A percentile compares a stretch with the other conserved stretches of the same genome.
phyloP scores from a whole-genome alignment of 2,888 invertebrate genomes.

The Endotricha flammealis region DNA sequence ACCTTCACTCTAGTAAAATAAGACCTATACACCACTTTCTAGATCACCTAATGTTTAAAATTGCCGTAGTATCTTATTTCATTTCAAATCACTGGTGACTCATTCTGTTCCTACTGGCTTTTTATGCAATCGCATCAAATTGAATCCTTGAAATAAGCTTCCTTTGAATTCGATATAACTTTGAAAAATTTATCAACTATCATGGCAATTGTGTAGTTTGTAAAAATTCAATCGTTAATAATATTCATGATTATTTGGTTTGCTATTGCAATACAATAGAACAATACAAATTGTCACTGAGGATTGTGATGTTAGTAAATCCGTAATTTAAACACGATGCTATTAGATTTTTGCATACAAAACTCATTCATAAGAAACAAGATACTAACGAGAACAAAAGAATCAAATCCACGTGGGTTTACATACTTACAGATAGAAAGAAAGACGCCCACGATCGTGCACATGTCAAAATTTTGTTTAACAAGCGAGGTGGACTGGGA shows the following conservation, averaged over 20 bases:
- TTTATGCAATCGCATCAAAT: constrained; percentile 45
- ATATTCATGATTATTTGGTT: constrained; percentile 5
- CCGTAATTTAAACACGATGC: constrained; percentile 30
- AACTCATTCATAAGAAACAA: constrained; percentile 37
- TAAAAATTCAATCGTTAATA: constrained; percentile 3
- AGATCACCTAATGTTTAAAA: constrained; percentile 20
- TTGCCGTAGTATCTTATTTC: constrained; percentile 44
- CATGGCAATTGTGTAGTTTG: background rate
- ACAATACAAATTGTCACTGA: constrained; percentile 35
- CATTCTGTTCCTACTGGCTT: constrained; percentile 50
- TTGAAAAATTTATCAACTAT: constrained; percentile 1
- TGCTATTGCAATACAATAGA: constrained; percentile 23
- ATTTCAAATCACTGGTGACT: constrained; percentile 65
- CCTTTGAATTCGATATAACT: constrained; percentile 18
- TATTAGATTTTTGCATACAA: constrained; percentile 56
- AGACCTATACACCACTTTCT: constrained; percentile 13
- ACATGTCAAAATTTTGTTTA: constrained; percentile 55
- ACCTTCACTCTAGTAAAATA: constrained; percentile 27
- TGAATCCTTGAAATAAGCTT: constrained; percentile 31
- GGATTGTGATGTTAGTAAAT: constrained; percentile 20
- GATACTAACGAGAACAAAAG: constrained; percentile 56
- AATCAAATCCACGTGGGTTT: constrained; percentile 48
- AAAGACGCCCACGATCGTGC: constrained; percentile 46
- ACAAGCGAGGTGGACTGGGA: constrained; percentile 48
- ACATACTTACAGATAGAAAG: constrained; percentile 45